These are phyloP conservation scores for Hydrolagus colliei DNA, from an alignment of 2,797 vertebrate genomes.

Conservation along the genomic window DNA sequence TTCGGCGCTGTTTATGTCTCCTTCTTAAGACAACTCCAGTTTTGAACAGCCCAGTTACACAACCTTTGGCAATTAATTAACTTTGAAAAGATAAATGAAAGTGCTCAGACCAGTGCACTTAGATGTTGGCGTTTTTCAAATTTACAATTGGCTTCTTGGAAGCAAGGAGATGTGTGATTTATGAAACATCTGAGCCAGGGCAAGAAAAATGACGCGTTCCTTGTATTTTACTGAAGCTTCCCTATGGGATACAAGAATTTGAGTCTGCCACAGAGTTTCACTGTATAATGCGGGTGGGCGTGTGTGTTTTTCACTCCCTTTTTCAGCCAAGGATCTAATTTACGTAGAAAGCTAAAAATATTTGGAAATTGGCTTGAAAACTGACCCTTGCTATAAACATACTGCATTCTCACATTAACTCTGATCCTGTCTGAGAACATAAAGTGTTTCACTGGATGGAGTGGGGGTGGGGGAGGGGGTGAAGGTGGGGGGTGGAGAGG, in stretches of 20 bases:
- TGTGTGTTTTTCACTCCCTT: not conserved
- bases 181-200: not conserved
- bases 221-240: not conserved
- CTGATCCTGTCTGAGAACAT: not conserved
- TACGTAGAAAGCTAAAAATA: slow-evolving; percentile 18
- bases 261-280: no score
- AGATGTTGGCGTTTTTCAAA: no score
- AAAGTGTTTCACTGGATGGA: not conserved
- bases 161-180: not conserved
- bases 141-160: not conserved
- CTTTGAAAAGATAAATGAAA: not conserved
- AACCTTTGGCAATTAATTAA: not conserved
- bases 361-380: slow-evolving; percentile 25
- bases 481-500: not conserved
- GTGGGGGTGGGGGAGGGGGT: not conserved
- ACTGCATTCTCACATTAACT: slow-evolving; percentile 10
- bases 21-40: not conserved
- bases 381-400: slow-evolving; percentile 24
- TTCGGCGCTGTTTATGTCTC: slow-evolving; percentile 5
- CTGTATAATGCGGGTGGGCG: not conserved
- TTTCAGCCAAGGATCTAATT: slow-evolving; percentile 1
- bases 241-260: not conserved
- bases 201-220: not conserved
- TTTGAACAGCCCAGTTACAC: not conserved
- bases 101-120: no score